Evolutionary conservation across 2,113 vertebrate species (phyloP).

Genomic region (Salminus brasiliensis): DNA sequence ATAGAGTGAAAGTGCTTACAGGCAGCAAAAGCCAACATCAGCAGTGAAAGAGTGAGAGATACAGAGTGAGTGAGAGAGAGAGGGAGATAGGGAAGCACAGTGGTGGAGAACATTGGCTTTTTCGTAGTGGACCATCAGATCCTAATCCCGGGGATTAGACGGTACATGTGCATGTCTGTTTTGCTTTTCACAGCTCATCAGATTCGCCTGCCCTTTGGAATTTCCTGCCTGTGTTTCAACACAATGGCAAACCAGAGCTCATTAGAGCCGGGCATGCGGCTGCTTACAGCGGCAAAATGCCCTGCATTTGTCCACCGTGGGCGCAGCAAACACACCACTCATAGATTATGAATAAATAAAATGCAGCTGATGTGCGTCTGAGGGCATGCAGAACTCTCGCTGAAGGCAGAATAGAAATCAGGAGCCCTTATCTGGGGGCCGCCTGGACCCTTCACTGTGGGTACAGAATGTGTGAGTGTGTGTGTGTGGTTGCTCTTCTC

Average conservation of each 20-base stretch:
- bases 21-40: slow-evolving; percentile 19
- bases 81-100: not conserved
- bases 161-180: slow-evolving; percentile 44
- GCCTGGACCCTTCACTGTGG: not conserved
- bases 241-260: slow-evolving; percentile 35
- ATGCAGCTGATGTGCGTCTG: not conserved
- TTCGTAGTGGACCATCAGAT: not conserved
- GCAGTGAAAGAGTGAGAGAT: not conserved
- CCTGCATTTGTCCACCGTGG: slow-evolving; percentile 1
- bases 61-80: not conserved
- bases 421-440: not conserved
- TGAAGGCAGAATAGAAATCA: slow-evolving; percentile 13
- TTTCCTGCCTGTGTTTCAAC: slow-evolving; percentile 46
- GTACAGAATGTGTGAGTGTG: slow-evolving; percentile 14
- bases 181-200: slow-evolving; percentile 44
- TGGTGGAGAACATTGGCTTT: not conserved
- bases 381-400: not conserved
- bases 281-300: slow-evolving; percentile 48
- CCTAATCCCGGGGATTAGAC: slow-evolving; percentile 52
- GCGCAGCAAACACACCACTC: not conserved
- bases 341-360: not conserved
- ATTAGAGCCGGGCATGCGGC: not conserved
- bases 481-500: not conserved
- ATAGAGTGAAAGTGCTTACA: not conserved
- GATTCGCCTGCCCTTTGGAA: slow-evolving; percentile 50